phyloP scores from a whole-genome alignment of 1,140 invertebrate species.

The Cotesia typhae region DNA sequence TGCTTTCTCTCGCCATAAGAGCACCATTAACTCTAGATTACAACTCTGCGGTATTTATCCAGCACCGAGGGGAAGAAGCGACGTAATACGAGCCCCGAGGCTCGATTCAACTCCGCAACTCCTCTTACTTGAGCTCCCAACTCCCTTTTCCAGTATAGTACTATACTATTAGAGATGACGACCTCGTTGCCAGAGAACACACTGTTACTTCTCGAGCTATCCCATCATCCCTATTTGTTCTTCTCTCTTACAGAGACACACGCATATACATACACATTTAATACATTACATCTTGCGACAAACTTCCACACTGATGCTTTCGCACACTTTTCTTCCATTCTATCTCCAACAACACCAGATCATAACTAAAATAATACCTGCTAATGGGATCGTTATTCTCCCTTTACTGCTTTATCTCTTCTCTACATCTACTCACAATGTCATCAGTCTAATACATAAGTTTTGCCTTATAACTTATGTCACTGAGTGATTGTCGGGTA shows the following conservation, averaged over 20 bases:
- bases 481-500: no score
- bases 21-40: slow-evolving; percentile 60
- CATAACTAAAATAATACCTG: slow-evolving; percentile 57
- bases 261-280: not conserved
- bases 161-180: slow-evolving; percentile 16
- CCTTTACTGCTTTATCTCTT: slow-evolving; percentile 44
- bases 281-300: not conserved
- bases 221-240: slow-evolving; percentile 51
- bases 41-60: slow-evolving; percentile 54
- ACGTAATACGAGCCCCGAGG: slow-evolving; percentile 49
- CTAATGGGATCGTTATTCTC: slow-evolving; percentile 46
- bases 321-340: slow-evolving; percentile 43
- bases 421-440: no score
- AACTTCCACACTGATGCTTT: no score
- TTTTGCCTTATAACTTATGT: no score
- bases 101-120: no score
- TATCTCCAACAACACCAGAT: slow-evolving; percentile 48
- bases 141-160: slow-evolving; percentile 2
- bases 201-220: slow-evolving; percentile 26
- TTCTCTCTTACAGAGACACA: slow-evolving; percentile 28
- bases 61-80: slow-evolving; percentile 45
- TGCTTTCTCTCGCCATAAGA: slow-evolving; percentile 31
- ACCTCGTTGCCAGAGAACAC: not conserved
- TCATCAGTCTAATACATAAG: no score
- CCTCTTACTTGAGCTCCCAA: slow-evolving; percentile 15